Conservation (phyloP, 2,888 invertebrate species). For the Germaria angustata region DNA sequence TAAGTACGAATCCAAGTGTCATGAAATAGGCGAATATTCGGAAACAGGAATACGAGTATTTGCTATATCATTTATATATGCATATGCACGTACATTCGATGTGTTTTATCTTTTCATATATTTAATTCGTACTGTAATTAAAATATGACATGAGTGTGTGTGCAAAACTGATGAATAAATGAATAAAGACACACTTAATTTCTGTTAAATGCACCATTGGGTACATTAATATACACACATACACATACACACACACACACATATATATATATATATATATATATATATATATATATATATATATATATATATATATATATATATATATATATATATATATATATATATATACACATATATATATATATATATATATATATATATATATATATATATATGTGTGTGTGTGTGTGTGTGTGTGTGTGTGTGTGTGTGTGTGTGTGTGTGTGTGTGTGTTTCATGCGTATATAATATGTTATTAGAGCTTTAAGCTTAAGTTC, state of each 20-base stretch:
- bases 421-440: no score
- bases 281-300: background rate
- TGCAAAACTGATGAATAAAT: background rate
- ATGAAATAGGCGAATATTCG: no score
- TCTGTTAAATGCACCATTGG: constrained; percentile 11
- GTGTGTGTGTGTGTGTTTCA: background rate
- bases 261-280: background rate
- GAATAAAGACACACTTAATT: constrained; percentile 37
- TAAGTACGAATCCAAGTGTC: no score
- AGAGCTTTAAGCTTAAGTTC: background rate
- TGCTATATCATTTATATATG: no score
- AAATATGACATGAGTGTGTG: constrained; percentile 40
- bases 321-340: background rate
- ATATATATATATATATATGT: background rate
- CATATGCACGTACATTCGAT: no score
- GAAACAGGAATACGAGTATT: no score
- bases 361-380: background rate
- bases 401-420: no score
- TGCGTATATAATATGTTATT: no score
- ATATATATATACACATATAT: background rate
- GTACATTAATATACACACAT: background rate
- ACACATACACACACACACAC: background rate
- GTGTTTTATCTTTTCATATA: background rate
- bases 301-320: background rate
- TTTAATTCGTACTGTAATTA: constrained; percentile 57